Evolutionary conservation across 2,888 invertebrate species (phyloP).

Genomic region (Bimastos eiseni): DNA sequence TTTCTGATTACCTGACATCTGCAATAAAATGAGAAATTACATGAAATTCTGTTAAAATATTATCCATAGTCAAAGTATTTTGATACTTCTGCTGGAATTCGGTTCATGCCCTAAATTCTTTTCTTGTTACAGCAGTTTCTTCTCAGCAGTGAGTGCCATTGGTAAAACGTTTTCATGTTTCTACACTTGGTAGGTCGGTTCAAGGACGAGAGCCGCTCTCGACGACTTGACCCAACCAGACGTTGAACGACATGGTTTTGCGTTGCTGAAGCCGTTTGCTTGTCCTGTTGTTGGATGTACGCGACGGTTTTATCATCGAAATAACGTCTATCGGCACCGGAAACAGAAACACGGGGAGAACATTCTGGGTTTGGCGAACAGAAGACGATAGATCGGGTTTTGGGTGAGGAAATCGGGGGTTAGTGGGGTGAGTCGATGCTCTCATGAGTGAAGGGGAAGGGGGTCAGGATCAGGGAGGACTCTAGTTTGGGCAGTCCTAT

Average conservation of each 20-base stretch:
- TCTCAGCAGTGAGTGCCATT: not conserved
- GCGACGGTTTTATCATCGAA: conserved; percentile 33
- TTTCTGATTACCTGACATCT: not conserved
- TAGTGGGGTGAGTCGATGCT: not conserved
- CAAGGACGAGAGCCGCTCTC: not conserved
- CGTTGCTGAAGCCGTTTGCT: conserved; percentile 27
- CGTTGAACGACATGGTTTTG: not conserved
- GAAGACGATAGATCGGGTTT: not conserved
- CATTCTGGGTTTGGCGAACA: not conserved
- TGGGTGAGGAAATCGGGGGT: not conserved
- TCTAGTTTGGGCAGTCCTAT: not conserved
- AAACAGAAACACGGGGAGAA: conserved; percentile 33
- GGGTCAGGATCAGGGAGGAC: not conserved
- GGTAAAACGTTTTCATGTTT: conserved; percentile 8
- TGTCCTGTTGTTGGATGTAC: conserved; percentile 33
- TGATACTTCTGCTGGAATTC: not conserved
- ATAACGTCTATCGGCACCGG: conserved; percentile 36
- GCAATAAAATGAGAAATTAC: not conserved
- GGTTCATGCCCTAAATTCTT: not conserved
- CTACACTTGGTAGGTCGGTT: not conserved
- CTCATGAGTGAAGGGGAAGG: not conserved
- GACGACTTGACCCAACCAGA: not conserved
- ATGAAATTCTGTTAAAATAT: not conserved
- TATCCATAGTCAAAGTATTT: not conserved
- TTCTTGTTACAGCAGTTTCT: not conserved